These are phyloP conservation scores for Phalloptychus januarius DNA, from an alignment of 2,797 vertebrate species.

Conservation along the genomic window DNA sequence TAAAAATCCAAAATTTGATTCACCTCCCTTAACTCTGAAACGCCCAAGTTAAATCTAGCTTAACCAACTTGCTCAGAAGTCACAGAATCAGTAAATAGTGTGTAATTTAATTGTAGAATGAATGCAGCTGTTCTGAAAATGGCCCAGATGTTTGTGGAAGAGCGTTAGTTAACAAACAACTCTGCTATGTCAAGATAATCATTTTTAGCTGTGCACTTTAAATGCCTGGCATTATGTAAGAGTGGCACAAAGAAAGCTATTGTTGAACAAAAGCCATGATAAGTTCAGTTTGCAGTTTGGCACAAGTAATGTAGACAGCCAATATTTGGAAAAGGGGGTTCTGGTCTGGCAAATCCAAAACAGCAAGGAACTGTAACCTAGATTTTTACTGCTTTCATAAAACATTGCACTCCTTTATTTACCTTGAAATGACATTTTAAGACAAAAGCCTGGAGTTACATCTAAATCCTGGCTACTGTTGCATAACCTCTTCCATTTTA, in stretches of 20 bases:
- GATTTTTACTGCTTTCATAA: neutral
- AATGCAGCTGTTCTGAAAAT: neutral
- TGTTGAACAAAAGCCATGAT: neutral
- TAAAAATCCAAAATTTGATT: neutral
- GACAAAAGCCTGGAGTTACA: neutral
- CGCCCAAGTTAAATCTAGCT: neutral
- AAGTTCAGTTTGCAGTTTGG: neutral
- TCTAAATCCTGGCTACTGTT: conserved; percentile 19
- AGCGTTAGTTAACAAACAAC: neutral
- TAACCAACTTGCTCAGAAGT: neutral
- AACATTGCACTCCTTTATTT: neutral
- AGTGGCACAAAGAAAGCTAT: neutral
- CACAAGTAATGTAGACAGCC: neutral
- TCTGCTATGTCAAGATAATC: neutral
- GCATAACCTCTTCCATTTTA: conserved; percentile 33
- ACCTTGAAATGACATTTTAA: neutral
- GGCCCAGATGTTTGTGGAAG: neutral
- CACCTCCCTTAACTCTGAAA: neutral
- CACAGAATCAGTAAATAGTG: neutral
- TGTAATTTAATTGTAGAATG: neutral
- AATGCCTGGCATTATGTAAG: neutral
- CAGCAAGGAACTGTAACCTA: neutral
- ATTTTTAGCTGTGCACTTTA: neutral
- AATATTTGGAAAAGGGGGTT: neutral
- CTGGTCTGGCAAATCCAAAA: neutral